These are phyloP conservation scores for Eubasilissa regina DNA, from an alignment of 1,140 invertebrate species.

Conservation along the genomic window DNA sequence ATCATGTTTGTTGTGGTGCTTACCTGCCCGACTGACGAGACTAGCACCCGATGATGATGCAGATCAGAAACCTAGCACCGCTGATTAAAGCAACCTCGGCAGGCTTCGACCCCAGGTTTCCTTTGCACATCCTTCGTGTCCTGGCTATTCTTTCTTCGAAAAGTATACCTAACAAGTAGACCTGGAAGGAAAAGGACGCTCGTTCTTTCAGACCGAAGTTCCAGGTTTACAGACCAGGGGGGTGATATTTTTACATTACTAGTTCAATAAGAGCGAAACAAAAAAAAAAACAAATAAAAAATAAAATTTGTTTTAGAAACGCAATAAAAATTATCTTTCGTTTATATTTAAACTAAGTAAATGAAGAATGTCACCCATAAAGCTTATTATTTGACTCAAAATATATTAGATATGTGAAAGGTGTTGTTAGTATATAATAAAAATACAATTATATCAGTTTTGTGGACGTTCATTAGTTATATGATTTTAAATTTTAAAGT, in stretches of 20 bases:
- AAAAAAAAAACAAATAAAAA: background rate
- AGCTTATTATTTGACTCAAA: background rate
- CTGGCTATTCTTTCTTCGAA: conserved; percentile 73
- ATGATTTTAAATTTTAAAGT: no score
- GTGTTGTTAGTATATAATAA: no score
- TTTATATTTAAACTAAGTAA: background rate
- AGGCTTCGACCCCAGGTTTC: conserved; percentile 63
- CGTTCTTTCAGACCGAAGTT: conserved; percentile 55
- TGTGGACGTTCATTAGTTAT: no score
- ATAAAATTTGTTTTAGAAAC: no score
- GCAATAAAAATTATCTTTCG: background rate
- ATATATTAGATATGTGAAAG: no score
- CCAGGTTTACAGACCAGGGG: conserved; percentile 15
- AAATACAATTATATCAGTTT: no score
- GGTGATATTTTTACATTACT: background rate
- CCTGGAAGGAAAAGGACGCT: conserved; percentile 65
- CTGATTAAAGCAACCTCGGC: conserved; percentile 72
- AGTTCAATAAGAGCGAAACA: background rate
- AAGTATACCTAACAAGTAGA: conserved; percentile 74
- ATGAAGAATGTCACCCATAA: background rate
- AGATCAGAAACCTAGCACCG: conserved; percentile 65
- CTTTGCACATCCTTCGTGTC: conserved; percentile 68
- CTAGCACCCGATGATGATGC: conserved; percentile 1
- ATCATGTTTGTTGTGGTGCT: background rate
- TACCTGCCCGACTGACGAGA: background rate